Evolutionary conservation across 2,797 vertebrate genomes (phyloP).

Genomic region (Melanotaenia trifasciata): DNA sequence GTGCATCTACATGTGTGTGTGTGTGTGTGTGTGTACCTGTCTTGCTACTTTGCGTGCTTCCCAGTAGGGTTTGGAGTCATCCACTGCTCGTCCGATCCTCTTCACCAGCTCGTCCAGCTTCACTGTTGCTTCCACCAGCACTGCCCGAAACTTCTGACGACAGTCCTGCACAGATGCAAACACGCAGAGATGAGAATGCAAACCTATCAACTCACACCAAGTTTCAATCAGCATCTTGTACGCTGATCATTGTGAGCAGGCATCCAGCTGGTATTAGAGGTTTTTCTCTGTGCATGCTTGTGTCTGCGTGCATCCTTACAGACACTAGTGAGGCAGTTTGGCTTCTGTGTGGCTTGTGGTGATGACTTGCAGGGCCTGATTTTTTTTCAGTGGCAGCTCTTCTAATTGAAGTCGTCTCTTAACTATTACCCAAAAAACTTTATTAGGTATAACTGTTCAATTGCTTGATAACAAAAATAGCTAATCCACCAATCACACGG

Average conservation of each 20-base stretch:
- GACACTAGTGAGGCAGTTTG: not conserved
- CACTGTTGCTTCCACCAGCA: slow-evolving; percentile 92
- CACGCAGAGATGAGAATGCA: not conserved
- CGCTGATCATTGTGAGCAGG: not conserved
- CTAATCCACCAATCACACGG: no score
- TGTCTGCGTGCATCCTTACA: not conserved
- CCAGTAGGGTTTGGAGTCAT: slow-evolving; percentile 99
- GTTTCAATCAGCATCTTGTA: not conserved
- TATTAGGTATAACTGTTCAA: no score
- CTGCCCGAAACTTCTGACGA: slow-evolving; percentile 92
- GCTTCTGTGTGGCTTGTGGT: not conserved
- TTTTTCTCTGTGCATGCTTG: no score
- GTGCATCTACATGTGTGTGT: slow-evolving; percentile 11
- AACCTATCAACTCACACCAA: not conserved
- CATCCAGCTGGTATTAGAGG: not conserved
- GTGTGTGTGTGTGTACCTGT: slow-evolving; percentile 83
- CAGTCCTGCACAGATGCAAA: slow-evolving; percentile 84
- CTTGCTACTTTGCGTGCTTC: slow-evolving; percentile 92
- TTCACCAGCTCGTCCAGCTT: slow-evolving; percentile 95
- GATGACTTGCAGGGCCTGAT: not conserved
- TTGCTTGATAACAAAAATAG: no score
- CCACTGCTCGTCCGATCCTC: slow-evolving; percentile 95
- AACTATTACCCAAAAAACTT: slow-evolving; percentile 26
- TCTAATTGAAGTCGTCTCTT: slow-evolving; percentile 50
- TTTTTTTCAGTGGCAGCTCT: slow-evolving; percentile 23